Percentiles rank a stretch among this genome's conserved stretches.
Conservation (phyloP, 2,888 invertebrate genomes). For the Pyrgus malvae region DNA sequence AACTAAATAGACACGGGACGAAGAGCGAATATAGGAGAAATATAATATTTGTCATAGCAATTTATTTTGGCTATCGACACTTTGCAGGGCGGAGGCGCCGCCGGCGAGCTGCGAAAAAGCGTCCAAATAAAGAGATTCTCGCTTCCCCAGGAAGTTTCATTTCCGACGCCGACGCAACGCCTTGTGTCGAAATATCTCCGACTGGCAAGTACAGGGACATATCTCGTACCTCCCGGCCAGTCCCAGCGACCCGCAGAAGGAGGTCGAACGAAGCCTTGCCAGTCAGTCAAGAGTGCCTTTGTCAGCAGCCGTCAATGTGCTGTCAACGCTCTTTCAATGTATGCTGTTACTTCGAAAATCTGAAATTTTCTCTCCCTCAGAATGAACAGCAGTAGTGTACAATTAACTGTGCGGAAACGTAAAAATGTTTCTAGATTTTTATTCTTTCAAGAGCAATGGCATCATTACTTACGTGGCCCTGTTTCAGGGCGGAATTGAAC, state of each 20-base stretch:
- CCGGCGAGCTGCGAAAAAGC: slow-evolving; percentile 1
- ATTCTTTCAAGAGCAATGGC: too few species aligned
- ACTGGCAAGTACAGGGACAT: background rate
- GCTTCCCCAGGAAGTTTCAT: slow-evolving; percentile 42
- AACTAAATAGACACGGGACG: background rate
- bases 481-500: too few species aligned
- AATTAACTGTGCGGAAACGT: too few species aligned
- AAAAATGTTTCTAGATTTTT: too few species aligned
- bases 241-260: background rate
- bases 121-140: slow-evolving; percentile 25
- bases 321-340: background rate
- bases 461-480: too few species aligned
- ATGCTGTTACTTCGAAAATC: too few species aligned
- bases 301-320: background rate
- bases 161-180: slow-evolving; percentile 31
- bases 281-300: background rate
- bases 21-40: too few species aligned
- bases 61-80: background rate
- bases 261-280: slow-evolving; percentile 3
- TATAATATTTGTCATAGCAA: background rate
- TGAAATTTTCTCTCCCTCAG: too few species aligned
- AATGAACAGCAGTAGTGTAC: too few species aligned
- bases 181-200: slow-evolving; percentile 2
- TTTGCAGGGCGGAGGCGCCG: background rate
- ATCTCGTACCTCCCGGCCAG: background rate